Evolutionary conservation across 37 sponge, comb jelly and placozoan genomes (phyloP).

Genomic region (Petrosia ficiformis): DNA sequence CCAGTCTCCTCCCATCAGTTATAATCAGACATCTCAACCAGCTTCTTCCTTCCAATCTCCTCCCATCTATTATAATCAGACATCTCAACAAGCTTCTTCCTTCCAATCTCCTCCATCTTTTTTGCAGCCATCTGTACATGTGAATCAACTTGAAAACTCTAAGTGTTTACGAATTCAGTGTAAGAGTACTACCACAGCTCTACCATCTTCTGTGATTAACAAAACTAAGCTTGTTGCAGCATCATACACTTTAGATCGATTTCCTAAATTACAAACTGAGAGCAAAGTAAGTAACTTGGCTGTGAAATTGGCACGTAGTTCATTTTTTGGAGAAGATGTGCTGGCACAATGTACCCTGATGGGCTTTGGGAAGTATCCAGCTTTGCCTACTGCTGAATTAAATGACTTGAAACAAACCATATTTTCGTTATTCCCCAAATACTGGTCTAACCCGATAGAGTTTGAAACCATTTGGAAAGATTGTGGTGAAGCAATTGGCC

Average conservation of each 20-base stretch:
- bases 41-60: too few species aligned
- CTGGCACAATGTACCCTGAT: background rate
- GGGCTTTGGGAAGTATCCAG: background rate
- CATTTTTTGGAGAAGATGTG: constrained; percentile 11
- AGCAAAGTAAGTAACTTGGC: constrained; percentile 8
- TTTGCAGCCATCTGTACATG: too few species aligned
- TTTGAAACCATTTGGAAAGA: constrained; percentile 13
- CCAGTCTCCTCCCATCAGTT: too few species aligned
- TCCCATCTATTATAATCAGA: too few species aligned
- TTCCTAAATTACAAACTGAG: background rate
- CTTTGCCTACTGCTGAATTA: constrained; percentile 2
- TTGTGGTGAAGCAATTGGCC: background rate
- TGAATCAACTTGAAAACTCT: too few species aligned
- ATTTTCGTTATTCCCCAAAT: constrained; percentile 3
- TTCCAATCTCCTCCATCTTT: too few species aligned
- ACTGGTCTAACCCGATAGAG: constrained; percentile 16
- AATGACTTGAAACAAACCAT: background rate
- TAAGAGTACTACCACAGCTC: too few species aligned
- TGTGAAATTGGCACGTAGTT: background rate
- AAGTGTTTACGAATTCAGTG: too few species aligned
- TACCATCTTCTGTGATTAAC: background rate
- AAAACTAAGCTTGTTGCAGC: background rate
- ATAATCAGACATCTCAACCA: too few species aligned
- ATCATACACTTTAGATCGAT: background rate
- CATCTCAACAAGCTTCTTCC: too few species aligned